Base-by-base conservation (phyloP, 2,888 invertebrate species). In the Aspidiotus rigidus region DNA sequence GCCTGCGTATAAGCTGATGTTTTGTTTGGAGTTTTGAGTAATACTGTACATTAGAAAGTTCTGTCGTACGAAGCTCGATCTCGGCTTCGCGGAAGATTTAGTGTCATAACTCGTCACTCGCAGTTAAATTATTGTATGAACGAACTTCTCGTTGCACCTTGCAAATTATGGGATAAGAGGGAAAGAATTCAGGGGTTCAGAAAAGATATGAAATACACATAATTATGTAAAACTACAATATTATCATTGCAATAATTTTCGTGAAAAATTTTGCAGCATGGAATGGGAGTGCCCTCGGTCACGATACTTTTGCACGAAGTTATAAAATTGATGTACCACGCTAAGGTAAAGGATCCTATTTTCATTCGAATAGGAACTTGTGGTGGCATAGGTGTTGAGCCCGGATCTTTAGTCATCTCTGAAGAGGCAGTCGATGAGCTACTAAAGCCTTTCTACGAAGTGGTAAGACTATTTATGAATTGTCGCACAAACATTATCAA, bases 221-320 rank as follows among this genome's bases (percentile, higher is more conserved):
- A 10, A 10, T 60, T 2, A 28, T 39, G 9, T 62, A 62, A 17
- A 28, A 28, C 2, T 28, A 28, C 28, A 28, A 5, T 5, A 28
- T 28, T 28, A 28, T 42, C 15, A 42, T 42, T 42, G 17, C 41
- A 15, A 42, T 28, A 28, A 28, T 17, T 49, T 69, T 62, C 62
- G 40, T 42, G 6, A 62, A 49, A 15, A 5, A 16, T 64, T 60
- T 78, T 81, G 1, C 80, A 94, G 93, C 99, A 99, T 77, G 99
- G 98, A 70, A 99, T 99, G 92, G 99, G 98, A 7, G 89, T 93
- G 69, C 95, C 98, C 7, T 98, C 98, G 0, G 86, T 97, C 69
- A 92, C 93, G 64, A 96, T 99, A 74, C 83, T 98, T 69, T 84
- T 99, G 71, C 94, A 97, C 78, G 98, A 99, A 81, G 83, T 95